phyloP scores from a whole-genome alignment of 2,888 invertebrate genomes.

The Enchytraeus crypticus region DNA sequence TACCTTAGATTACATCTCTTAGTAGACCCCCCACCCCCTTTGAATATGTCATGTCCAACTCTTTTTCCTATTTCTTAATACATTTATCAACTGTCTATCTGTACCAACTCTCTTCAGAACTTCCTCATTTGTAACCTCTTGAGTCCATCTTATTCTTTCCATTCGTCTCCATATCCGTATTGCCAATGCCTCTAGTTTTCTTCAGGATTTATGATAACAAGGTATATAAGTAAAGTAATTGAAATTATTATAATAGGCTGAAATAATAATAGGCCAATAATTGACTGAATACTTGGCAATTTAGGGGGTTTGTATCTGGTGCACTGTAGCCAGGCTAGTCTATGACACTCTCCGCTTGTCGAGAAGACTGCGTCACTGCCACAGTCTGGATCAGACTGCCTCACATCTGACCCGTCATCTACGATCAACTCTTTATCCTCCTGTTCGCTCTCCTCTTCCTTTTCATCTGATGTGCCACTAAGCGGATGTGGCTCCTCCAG shows the following conservation, averaged over 20 bases:
- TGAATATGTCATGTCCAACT: neutral
- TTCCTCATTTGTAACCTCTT: too few relatives aligned
- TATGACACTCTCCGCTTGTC: neutral
- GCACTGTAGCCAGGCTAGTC: constrained; percentile 41
- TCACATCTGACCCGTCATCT: neutral
- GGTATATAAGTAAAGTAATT: too few relatives aligned
- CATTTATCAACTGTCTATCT: too few relatives aligned
- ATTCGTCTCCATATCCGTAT: too few relatives aligned
- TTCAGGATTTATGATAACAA: neutral
- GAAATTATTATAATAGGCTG: too few relatives aligned
- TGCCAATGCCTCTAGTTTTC: too few relatives aligned
- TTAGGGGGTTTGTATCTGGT: constrained; percentile 46
- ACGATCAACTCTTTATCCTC: neutral
- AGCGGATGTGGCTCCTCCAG: neutral
- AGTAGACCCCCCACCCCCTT: neutral
- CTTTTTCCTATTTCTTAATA: too few relatives aligned
- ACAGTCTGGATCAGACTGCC: neutral
- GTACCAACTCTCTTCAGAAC: too few relatives aligned
- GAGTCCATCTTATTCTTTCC: too few relatives aligned
- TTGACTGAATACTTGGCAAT: constrained; percentile 38
- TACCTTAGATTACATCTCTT: too few relatives aligned
- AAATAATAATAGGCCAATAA: too few relatives aligned
- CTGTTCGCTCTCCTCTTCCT: constrained; percentile 6
- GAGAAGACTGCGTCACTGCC: neutral
- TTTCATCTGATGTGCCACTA: neutral